phyloP scores from a whole-genome alignment of 2,113 vertebrate species.

The Chascanopsetta lugubris region DNA sequence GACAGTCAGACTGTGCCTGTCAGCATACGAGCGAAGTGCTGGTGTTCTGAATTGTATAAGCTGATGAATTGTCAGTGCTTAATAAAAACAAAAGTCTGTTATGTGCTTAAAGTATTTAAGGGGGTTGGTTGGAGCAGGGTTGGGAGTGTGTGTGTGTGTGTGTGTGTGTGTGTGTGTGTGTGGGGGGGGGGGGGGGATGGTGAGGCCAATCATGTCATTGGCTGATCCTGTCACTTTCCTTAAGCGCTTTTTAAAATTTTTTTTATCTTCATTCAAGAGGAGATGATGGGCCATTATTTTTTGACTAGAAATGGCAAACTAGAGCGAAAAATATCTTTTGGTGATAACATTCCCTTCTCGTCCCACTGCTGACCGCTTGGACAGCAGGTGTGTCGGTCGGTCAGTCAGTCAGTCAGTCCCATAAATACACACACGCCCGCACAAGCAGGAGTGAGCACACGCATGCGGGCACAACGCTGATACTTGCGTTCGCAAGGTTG shows the following conservation, averaged over 20 bases:
- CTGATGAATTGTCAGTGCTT: slow-evolving; percentile 79
- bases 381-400: slow-evolving; percentile 51
- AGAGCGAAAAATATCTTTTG: slow-evolving; percentile 78
- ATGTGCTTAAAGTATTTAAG: slow-evolving; percentile 69
- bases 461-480: slow-evolving; percentile 42
- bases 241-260: slow-evolving; percentile 75
- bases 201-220: slow-evolving; percentile 36
- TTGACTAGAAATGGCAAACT: slow-evolving; percentile 82
- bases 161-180: too few species aligned
- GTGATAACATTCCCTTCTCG: slow-evolving; percentile 75
- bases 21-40: slow-evolving; percentile 79
- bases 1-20: slow-evolving; percentile 67
- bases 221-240: slow-evolving; percentile 64
- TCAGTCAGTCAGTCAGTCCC: too few species aligned
- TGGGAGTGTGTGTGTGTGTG: too few species aligned
- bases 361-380: slow-evolving; percentile 47
- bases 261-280: slow-evolving; percentile 68
- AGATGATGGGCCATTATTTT: slow-evolving; percentile 75
- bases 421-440: slow-evolving; percentile 75
- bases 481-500: slow-evolving; percentile 41
- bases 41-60: slow-evolving; percentile 77
- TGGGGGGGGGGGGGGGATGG: too few species aligned
- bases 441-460: slow-evolving; percentile 52
- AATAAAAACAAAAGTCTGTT: slow-evolving; percentile 57
- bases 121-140: slow-evolving; percentile 45